Percentiles rank a stretch among this genome's conserved stretches.
These are phyloP conservation scores for Ophthalmotilapia sp. DNA, from an alignment of 2,113 vertebrate species.

Conservation along the genomic window DNA sequence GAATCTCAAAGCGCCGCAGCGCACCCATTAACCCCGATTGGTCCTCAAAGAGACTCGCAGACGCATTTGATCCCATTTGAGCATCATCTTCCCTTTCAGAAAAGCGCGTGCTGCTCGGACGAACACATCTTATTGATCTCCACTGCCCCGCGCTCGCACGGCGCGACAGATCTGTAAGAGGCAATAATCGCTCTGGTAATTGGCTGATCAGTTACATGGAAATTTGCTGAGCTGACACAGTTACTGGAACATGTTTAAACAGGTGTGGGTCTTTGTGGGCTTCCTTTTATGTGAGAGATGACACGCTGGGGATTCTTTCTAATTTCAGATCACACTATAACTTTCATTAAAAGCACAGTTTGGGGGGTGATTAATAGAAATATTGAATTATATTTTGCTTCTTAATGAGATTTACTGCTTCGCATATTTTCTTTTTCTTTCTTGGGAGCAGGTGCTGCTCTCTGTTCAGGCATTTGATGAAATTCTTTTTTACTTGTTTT, in stretches of 20 bases:
- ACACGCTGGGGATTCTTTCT: neutral
- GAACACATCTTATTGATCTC: slow-evolving; percentile 43
- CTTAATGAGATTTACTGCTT: neutral
- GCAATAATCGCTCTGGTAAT: slow-evolving; percentile 58
- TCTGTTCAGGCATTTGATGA: neutral
- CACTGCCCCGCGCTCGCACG: neutral
- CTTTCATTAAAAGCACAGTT: slow-evolving; percentile 3
- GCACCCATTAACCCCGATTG: slow-evolving; percentile 45
- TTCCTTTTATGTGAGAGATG: neutral
- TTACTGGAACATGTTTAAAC: neutral
- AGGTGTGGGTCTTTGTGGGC: neutral
- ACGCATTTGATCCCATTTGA: slow-evolving; percentile 47
- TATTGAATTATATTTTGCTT: neutral
- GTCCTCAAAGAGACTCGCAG: slow-evolving; percentile 17
- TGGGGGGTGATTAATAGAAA: neutral
- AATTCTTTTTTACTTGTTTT: neutral
- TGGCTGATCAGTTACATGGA: slow-evolving; percentile 39
- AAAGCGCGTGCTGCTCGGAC: neutral
- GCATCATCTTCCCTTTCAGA: slow-evolving; percentile 10
- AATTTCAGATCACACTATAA: neutral
- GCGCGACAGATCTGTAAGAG: slow-evolving; percentile 34
- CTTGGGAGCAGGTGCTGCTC: neutral
- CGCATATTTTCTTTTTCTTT: neutral
- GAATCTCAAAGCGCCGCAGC: slow-evolving; percentile 7
- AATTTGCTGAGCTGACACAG: slow-evolving; percentile 42